These are phyloP conservation scores for Sebastes hubbsi DNA, from an alignment of 2,797 vertebrate genomes.

Conservation along the genomic window DNA sequence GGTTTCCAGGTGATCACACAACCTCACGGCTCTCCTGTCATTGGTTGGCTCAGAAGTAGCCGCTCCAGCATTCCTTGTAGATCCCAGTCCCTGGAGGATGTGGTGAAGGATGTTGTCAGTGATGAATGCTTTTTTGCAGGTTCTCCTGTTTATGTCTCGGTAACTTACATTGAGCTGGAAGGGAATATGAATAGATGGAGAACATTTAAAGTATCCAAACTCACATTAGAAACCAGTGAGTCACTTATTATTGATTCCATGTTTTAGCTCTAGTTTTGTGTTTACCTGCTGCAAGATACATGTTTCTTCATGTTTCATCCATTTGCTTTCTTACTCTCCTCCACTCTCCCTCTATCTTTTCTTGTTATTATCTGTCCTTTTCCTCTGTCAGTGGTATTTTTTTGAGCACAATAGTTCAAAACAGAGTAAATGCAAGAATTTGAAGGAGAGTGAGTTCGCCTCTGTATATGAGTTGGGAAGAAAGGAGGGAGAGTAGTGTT, in stretches of 20 bases:
- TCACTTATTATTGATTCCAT: neutral
- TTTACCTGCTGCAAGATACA: conserved; percentile 11
- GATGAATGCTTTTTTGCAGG: conserved; percentile 44
- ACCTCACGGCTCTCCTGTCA: conserved; percentile 37
- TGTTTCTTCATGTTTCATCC: conserved; percentile 11
- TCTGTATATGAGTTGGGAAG: neutral
- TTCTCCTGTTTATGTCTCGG: conserved; percentile 1
- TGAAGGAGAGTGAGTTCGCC: neutral
- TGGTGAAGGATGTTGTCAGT: conserved; percentile 38
- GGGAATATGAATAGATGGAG: conserved; percentile 4
- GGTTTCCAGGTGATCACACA: conserved; percentile 50
- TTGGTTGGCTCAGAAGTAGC: conserved; percentile 21
- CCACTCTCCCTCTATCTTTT: neutral
- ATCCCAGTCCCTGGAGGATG: conserved; percentile 27
- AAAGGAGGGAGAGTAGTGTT: conserved; percentile 27
- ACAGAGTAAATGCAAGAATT: neutral
- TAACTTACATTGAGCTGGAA: conserved; percentile 10
- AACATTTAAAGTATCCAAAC: neutral
- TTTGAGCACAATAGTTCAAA: conserved; percentile 5
- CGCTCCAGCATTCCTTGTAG: conserved; percentile 1
- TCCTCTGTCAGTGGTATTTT: neutral
- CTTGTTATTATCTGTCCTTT: neutral
- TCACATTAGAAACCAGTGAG: neutral
- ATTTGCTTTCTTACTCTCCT: conserved; percentile 13
- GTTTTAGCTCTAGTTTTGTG: neutral